These are phyloP conservation scores for Neofelis nebulosa DNA, from an alignment of 2,113 vertebrate species.

Conservation along the genomic window DNA sequence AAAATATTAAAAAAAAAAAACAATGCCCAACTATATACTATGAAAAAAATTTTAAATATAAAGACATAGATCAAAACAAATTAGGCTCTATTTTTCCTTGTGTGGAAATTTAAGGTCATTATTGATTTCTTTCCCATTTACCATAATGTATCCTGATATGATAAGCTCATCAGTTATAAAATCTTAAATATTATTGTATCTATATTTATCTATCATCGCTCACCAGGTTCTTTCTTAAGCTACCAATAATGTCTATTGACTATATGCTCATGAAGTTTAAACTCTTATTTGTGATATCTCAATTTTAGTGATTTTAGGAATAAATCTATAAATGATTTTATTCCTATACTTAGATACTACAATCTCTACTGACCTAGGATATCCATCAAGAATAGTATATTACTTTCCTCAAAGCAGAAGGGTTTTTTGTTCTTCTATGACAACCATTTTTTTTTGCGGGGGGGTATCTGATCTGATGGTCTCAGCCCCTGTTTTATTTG, in stretches of 20 bases:
- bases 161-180: neutral
- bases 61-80: neutral
- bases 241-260: neutral
- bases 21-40: neutral
- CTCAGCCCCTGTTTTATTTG: conserved; percentile 10
- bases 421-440: neutral
- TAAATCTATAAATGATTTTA: neutral
- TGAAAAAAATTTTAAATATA: conserved; percentile 44
- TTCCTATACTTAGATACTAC: neutral
- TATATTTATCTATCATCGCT: neutral
- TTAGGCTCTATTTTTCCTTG: neutral
- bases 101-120: neutral
- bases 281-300: neutral
- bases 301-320: neutral
- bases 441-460: neutral
- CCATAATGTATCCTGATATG: neutral
- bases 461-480: neutral
- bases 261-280: neutral
- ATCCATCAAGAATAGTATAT: neutral
- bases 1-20: neutral
- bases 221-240: conserved; percentile 13
- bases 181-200: neutral
- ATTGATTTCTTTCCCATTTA: neutral
- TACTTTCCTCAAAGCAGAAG: neutral
- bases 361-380: neutral